Conservation (phyloP, 1,140 invertebrate genomes). For the Brachionus asplanchnoidis region DNA sequence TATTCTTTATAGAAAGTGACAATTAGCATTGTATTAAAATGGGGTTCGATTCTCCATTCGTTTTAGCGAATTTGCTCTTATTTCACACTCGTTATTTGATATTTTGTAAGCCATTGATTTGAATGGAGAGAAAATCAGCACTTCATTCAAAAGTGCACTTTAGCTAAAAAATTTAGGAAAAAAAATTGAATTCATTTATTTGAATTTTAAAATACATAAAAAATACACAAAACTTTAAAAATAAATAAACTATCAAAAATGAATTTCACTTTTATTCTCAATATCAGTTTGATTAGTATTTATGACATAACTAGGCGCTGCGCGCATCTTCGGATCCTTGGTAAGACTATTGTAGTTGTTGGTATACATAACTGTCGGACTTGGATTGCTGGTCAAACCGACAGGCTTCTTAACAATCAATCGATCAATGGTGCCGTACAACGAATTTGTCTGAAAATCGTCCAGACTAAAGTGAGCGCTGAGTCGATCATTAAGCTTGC, state of each 20-base stretch:
- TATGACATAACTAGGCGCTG: neutral
- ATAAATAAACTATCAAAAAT: constrained; percentile 29
- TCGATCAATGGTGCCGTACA: constrained; percentile 38
- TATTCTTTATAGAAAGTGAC: too few relatives aligned
- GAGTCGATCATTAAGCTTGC: neutral
- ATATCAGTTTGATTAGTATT: neutral
- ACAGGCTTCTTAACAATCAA: constrained; percentile 22
- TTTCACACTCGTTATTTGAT: too few relatives aligned
- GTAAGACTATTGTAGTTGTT: constrained; percentile 40
- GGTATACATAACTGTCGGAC: constrained; percentile 29
- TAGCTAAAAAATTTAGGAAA: neutral
- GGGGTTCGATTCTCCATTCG: too few relatives aligned
- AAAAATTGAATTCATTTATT: neutral
- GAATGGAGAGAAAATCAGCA: too few relatives aligned
- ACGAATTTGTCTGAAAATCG: neutral
- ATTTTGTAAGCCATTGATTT: too few relatives aligned
- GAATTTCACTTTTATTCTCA: constrained; percentile 20
- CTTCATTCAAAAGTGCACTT: too few relatives aligned
- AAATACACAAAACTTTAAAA: neutral
- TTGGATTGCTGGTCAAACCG: neutral
- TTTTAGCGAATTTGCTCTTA: too few relatives aligned
- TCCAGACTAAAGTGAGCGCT: neutral
- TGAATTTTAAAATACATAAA: neutral
- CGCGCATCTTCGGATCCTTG: constrained; percentile 11
- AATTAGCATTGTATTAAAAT: too few relatives aligned